These are phyloP conservation scores for Pseudonaja textilis DNA, from an alignment of 2,113 vertebrate species.

Conservation along the genomic window DNA sequence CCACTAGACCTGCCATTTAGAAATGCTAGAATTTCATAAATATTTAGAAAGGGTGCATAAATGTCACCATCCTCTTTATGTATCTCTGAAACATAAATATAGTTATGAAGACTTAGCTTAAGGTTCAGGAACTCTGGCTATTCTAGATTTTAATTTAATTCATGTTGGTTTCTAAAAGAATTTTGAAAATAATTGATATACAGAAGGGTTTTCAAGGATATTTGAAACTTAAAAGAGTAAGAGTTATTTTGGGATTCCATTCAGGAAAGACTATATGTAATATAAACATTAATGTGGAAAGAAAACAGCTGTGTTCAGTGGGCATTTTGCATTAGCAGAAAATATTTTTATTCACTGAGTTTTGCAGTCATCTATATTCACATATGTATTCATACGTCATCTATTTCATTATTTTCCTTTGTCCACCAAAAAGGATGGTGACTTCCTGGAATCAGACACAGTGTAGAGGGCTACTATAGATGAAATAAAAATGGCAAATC, in stretches of 20 bases:
- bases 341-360: neutral
- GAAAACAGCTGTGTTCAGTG: neutral
- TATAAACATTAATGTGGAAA: neutral
- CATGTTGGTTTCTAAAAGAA: neutral
- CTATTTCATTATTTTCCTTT: neutral
- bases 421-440: neutral
- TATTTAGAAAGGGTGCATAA: neutral
- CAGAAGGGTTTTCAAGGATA: neutral
- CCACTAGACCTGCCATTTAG: neutral
- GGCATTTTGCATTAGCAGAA: neutral
- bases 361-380: neutral
- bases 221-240: neutral
- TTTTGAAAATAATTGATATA: neutral
- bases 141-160: neutral
- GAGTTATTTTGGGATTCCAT: neutral
- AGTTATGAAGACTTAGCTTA: neutral
- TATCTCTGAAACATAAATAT: neutral
- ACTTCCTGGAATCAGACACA: neutral
- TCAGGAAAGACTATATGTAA: neutral
- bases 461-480: neutral
- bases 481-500: neutral
- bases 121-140: neutral
- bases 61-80: neutral
- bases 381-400: neutral
- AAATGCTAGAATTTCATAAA: neutral